Evolutionary conservation across 53 echinoderm and acorn worm genomes (phyloP), one percentile per base, ranked within the genome.

Genomic region (Paracentrotus lividus): DNA sequence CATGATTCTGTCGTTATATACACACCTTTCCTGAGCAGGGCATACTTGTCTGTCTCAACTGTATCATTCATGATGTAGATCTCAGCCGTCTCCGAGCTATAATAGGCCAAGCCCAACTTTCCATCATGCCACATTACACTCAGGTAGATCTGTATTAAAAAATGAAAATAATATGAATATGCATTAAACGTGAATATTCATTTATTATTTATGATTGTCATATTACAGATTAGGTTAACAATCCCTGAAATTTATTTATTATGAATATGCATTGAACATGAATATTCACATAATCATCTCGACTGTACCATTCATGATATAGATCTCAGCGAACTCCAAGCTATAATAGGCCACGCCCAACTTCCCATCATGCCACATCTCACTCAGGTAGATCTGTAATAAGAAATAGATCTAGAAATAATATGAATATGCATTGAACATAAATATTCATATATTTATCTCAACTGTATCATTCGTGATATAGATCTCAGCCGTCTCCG

Each of bases 81-180:
- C 90, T 97, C 96, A 31, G 97, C 97, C 0, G 97, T 96, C 45
- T 94, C 94, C 15, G 87, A 42, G 36, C 94, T 95, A 65, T 99
- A 99, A 93, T 96, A 99, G 0, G 99, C 99, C 31, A 95, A 96
- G 57, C 97, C 99, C n/a, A 99, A 78, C 75, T 96, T 95, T 12
- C 97, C 99, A 36, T 96, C 97, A 90, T 95, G 94, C 99, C 99
- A 99, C 43, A 99, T 88, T 29, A 99, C 93, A 94, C 98, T 98
- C 93, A 98, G 54, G 84, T 94, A 95, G 15, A 96, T 77, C 98
- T 98, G 3, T 32, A 33, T 3, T 9, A 67, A 32, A 14, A 67
- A 14, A 29, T 9, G 15, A 67, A 90, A 54, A n/a, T n/a, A n/a
- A n/a, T n/a, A n/a, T n/a, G n/a, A n/a, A n/a, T n/a, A n/a, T n/a